Evolutionary conservation across 2,888 invertebrate genomes (phyloP).

Genomic region (Plutella xylostella): DNA sequence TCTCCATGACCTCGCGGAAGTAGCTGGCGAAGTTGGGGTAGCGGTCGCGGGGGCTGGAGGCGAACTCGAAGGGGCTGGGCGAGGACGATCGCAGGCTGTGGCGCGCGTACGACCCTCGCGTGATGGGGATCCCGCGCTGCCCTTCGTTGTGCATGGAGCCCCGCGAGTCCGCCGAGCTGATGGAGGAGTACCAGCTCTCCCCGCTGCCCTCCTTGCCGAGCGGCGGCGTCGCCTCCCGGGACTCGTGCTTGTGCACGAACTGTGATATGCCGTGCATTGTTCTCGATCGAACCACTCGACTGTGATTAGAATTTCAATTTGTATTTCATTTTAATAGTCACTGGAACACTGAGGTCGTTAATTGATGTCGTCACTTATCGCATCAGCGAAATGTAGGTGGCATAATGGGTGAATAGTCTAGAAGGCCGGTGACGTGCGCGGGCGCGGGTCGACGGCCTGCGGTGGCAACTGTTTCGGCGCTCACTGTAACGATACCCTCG

Average conservation of each 20-base stretch:
- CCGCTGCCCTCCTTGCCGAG: constrained; percentile 49
- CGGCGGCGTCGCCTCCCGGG: constrained; percentile 41
- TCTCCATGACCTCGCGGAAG: constrained; percentile 51
- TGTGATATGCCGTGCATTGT: constrained; percentile 63
- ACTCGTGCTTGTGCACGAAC: constrained; percentile 45
- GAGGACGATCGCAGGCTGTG: constrained; percentile 36
- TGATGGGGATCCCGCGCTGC: constrained; percentile 39
- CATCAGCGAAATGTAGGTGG: too few species aligned
- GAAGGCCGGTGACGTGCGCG: too few species aligned
- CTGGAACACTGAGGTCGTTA: constrained; percentile 4
- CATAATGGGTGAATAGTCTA: too few species aligned
- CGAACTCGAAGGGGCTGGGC: constrained; percentile 42
- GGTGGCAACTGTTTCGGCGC: too few species aligned
- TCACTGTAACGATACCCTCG: too few species aligned
- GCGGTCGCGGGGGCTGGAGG: constrained; percentile 54
- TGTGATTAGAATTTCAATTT: constrained; percentile 1
- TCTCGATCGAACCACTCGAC: not conserved
- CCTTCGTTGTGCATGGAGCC: constrained; percentile 26
- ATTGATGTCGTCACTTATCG: too few species aligned
- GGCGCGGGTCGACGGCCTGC: too few species aligned
- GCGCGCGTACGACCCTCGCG: constrained; percentile 34
- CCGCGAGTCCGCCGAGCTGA: constrained; percentile 35
- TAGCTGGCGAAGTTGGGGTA: constrained; percentile 59
- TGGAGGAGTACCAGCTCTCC: constrained; percentile 56
- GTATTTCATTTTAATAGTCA: constrained; percentile 12